phyloP scores from a whole-genome alignment of 1,140 invertebrate genomes.

The Chionoecetes opilio region DNA sequence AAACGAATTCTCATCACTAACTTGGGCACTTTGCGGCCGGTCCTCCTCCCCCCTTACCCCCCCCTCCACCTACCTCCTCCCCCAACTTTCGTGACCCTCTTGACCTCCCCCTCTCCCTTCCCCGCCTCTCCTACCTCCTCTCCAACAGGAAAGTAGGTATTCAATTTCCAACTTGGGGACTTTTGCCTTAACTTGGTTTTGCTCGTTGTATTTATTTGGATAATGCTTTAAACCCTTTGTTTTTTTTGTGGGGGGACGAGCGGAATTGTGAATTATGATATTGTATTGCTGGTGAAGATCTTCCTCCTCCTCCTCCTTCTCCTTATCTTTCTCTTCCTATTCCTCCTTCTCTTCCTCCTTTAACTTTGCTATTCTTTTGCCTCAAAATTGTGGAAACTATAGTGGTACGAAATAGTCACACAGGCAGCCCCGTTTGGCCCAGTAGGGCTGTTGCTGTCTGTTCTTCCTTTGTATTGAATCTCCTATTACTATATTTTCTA shows the following conservation, averaged over 20 bases:
- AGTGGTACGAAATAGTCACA: no score
- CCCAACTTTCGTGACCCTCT: not conserved
- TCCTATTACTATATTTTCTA: not conserved
- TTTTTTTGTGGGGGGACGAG: not conserved
- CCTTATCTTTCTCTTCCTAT: no score
- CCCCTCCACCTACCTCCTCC: not conserved
- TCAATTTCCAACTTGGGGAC: conserved; percentile 16
- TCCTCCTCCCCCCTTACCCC: not conserved
- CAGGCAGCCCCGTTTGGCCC: no score
- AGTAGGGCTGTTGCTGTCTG: no score
- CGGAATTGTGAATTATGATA: no score
- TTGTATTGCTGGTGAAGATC: no score
- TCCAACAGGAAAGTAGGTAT: not conserved
- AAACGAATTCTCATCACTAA: conserved; percentile 18
- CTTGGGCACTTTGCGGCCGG: not conserved
- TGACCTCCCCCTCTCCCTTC: conserved; percentile 10
- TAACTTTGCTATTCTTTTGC: no score
- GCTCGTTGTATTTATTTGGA: not conserved
- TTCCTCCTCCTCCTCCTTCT: no score
- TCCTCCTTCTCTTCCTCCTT: no score
- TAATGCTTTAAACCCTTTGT: not conserved
- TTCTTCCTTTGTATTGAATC: no score
- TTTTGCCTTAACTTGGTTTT: not conserved
- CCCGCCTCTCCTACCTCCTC: not conserved
- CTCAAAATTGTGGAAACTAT: no score